Conservation (phyloP, 2,113 vertebrate species). For the Cinclus cinclus region DNA sequence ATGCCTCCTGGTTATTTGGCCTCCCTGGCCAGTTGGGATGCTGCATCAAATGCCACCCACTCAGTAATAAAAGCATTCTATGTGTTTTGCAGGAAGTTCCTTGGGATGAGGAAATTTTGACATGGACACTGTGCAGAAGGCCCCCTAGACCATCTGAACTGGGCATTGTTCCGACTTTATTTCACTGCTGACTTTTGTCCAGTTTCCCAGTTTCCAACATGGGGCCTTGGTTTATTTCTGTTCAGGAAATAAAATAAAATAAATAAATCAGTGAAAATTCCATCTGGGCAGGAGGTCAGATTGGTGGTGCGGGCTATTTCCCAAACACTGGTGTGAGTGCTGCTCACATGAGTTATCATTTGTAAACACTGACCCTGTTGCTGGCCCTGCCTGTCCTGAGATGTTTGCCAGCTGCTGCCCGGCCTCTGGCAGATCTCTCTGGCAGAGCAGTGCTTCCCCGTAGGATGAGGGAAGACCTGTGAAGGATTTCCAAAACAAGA, state of each 20-base stretch:
- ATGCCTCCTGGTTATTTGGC: accelerated
- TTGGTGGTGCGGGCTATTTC: neutral
- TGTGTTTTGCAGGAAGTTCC: slow-evolving; percentile 1
- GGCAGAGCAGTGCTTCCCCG: neutral
- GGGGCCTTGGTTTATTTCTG: slow-evolving; percentile 16
- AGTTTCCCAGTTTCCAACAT: neutral
- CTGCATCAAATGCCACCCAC: slow-evolving; percentile 15
- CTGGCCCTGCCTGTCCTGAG: slow-evolving; percentile 9
- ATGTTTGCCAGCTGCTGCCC: slow-evolving; percentile 17
- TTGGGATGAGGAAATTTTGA: slow-evolving; percentile 9
- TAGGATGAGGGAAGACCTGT: neutral
- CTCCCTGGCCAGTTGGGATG: neutral
- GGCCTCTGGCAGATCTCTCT: neutral
- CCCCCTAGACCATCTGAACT: neutral
- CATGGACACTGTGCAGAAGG: neutral
- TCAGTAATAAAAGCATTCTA: neutral
- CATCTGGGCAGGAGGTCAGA: slow-evolving; percentile 17
- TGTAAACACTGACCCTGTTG: neutral
- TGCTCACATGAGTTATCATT: slow-evolving; percentile 27
- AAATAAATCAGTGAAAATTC: neutral
- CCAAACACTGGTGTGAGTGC: neutral
- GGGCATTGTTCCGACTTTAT: neutral
- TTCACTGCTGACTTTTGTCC: neutral
- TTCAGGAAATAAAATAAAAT: neutral
- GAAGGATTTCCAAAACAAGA: neutral